Conservation (phyloP, 2,888 invertebrate genomes). For the Hypomecis atomaria region DNA sequence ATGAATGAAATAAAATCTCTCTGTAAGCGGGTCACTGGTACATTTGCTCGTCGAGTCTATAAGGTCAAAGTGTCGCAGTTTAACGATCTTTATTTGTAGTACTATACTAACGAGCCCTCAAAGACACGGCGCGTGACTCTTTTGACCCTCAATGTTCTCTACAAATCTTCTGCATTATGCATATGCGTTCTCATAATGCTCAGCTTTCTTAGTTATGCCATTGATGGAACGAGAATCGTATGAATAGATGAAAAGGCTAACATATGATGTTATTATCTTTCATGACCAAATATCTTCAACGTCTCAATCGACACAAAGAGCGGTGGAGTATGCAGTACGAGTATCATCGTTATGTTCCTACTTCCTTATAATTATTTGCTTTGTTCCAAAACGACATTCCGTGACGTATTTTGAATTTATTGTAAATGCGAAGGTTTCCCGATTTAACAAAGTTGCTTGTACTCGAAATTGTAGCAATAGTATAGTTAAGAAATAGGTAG, state of each 20-base stretch:
- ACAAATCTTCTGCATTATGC: slow-evolving; percentile 19
- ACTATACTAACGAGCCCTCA: slow-evolving; percentile 32
- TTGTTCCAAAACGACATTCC: slow-evolving; percentile 37
- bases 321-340: slow-evolving; percentile 17
- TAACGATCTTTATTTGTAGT: slow-evolving; percentile 39
- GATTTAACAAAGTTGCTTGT: neutral
- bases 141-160: slow-evolving; percentile 40
- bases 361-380: slow-evolving; percentile 42
- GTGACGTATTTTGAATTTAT: slow-evolving; percentile 29
- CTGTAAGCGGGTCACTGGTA: slow-evolving; percentile 22
- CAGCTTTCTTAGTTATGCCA: slow-evolving; percentile 37
- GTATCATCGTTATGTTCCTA: slow-evolving; percentile 40
- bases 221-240: slow-evolving; percentile 30
- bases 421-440: slow-evolving; percentile 16
- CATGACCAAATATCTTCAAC: slow-evolving; percentile 25
- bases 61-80: slow-evolving; percentile 34
- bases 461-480: neutral
- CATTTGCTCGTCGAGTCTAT: slow-evolving; percentile 18
- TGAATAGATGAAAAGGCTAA: slow-evolving; percentile 18
- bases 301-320: slow-evolving; percentile 30
- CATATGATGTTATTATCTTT: slow-evolving; percentile 17
- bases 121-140: slow-evolving; percentile 41
- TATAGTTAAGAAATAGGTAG: neutral
- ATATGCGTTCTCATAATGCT: slow-evolving; percentile 20
- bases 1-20: slow-evolving; percentile 20